A percentile compares a stretch with the other conserved stretches of the same genome.
phyloP scores from a whole-genome alignment of 1,140 invertebrate species.

The Ruditapes philippinarum region DNA sequence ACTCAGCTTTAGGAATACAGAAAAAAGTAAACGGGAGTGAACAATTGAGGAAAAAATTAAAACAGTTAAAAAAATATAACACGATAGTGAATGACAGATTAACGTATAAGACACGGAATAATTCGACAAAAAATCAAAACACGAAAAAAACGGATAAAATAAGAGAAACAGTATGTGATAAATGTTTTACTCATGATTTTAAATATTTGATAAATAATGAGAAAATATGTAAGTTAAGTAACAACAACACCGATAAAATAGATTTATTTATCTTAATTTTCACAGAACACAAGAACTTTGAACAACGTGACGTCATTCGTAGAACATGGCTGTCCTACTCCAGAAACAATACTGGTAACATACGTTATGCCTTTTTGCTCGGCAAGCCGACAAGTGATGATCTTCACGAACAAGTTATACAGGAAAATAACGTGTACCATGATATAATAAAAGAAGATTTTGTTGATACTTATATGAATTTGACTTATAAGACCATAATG shows the following conservation, averaged over 20 bases:
- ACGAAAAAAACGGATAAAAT: too few relatives aligned
- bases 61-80: too few relatives aligned
- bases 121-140: too few relatives aligned
- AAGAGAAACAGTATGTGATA: background rate
- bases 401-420: background rate
- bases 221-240: background rate
- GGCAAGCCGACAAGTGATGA: constrained; percentile 32
- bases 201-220: background rate
- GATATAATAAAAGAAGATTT: constrained; percentile 76
- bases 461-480: constrained; percentile 71
- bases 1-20: too few relatives aligned
- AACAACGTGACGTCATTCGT: constrained; percentile 30
- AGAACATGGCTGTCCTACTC: constrained; percentile 55
- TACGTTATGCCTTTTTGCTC: constrained; percentile 67
- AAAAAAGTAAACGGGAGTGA: too few relatives aligned
- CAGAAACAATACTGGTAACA: constrained; percentile 32
- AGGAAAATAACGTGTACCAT: constrained; percentile 64
- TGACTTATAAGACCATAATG: constrained; percentile 71
- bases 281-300: constrained; percentile 25
- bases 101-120: too few relatives aligned
- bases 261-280: constrained; percentile 61
- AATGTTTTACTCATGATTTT: background rate
- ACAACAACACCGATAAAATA: background rate
- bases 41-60: too few relatives aligned
- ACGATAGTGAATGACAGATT: too few relatives aligned